Evolutionary conservation across 2,888 invertebrate genomes (phyloP), one percentile per base, ranked within the genome.

Genomic region (Andricus quercusramuli): DNA sequence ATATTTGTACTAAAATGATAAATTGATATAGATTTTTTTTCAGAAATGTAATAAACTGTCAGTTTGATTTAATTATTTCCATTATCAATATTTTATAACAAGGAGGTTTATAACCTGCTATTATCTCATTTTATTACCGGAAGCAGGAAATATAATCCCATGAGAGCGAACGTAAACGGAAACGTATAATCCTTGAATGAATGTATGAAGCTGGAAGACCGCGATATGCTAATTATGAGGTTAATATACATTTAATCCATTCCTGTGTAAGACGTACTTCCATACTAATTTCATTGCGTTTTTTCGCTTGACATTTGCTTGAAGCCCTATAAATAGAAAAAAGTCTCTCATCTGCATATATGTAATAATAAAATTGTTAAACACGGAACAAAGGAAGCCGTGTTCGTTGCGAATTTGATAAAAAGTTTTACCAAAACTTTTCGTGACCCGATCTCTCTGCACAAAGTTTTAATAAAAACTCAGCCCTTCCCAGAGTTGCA

Each of bases 181-280:
- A 74, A 13, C n/a, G n/a, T n/a, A 74, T 37, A 74, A 74, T 70
- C 51, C 70, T 20, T 70, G 20, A 70, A 47, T 11, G 29, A 51
- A 70, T 20, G 29, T 47, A 70, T 70, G 70, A 20, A 70, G 29
- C 25, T 47, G 22, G 51, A 29, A 29, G 51, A 20, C 29, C 56
- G n/a, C 15, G 74, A 74, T 56, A 74, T 56, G 56, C 74, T 74
- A 74, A 74, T 74, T n/a, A 37, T 70, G 44, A 59, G 6, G 64
- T 15, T 29, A 64, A 59, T 59, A 59, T 59, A 11, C 22, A 59
- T 59, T 56, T 59, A 11, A 22, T 59, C 59, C 59, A 59, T n/a
- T 59, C 22, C 11, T 59, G 22, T 22, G 9, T 59, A 20, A 13
- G 22, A 13, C 20, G 11, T 22, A 59, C 22, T 59, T 59, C 59